Evolutionary conservation across 2,888 invertebrate species (phyloP).

Genomic region (Polymixis flavicincta): DNA sequence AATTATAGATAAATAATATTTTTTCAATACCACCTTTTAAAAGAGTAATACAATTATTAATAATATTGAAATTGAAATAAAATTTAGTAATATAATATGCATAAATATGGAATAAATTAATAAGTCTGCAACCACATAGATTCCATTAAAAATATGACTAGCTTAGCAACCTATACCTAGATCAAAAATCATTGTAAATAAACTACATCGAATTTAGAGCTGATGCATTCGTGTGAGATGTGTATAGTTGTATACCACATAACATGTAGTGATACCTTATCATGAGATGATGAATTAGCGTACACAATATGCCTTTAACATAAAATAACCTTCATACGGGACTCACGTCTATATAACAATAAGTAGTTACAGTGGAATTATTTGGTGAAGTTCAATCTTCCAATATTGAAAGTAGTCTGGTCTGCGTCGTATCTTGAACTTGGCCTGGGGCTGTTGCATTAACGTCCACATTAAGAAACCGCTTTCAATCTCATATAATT

Average conservation of each 20-base stretch:
- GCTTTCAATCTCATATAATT: not conserved
- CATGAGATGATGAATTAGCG: conserved; percentile 46
- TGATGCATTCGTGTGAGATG: conserved; percentile 49
- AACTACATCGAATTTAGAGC: conserved; percentile 68
- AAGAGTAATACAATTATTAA: conserved; percentile 68
- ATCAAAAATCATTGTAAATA: conserved; percentile 63
- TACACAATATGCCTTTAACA: conserved; percentile 58
- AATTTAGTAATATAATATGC: conserved; percentile 65
- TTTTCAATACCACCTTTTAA: conserved; percentile 82
- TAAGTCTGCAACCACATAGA: conserved; percentile 65
- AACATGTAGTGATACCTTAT: conserved; percentile 36
- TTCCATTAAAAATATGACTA: conserved; percentile 56
- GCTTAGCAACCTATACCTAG: conserved; percentile 31
- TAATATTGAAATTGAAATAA: conserved; percentile 74
- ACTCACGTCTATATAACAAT: conserved; percentile 45
- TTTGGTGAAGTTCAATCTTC: conserved; percentile 70
- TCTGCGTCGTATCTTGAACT: conserved; percentile 36
- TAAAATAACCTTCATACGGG: conserved; percentile 33
- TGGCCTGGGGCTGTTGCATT: conserved; percentile 3
- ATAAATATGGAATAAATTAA: conserved; percentile 64
- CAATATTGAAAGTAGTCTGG: conserved; percentile 61
- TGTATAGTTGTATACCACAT: conserved; percentile 28
- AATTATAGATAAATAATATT: conserved; percentile 82
- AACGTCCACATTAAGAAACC: conserved; percentile 13
- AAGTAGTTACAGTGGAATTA: conserved; percentile 52